Evolutionary conservation across 2,113 vertebrate genomes (phyloP).

Genomic region (Anser cygnoides): DNA sequence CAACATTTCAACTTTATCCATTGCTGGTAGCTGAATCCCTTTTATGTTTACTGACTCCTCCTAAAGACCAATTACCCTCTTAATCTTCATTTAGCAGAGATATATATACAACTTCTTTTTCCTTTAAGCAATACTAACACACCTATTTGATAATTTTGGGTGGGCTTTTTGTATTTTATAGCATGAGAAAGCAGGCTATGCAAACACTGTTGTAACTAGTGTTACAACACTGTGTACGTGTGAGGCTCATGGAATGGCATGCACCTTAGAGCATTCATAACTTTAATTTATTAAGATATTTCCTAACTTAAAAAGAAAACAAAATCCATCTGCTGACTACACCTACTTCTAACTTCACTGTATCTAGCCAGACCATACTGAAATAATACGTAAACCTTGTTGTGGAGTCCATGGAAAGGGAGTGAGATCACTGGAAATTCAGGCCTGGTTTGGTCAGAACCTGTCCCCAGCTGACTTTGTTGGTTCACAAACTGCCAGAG

Average conservation of each 20-base stretch:
- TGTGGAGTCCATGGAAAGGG: background rate
- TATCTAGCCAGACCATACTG: background rate
- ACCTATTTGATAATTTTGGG: background rate
- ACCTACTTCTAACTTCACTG: background rate
- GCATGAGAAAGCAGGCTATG: background rate
- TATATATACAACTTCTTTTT: background rate
- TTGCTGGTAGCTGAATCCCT: background rate
- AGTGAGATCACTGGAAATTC: background rate
- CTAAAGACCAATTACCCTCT: background rate
- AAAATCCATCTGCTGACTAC: background rate
- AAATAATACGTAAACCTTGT: background rate
- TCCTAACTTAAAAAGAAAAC: background rate
- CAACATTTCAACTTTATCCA: background rate
- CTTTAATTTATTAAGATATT: background rate
- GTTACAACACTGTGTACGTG: background rate
- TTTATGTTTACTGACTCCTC: background rate
- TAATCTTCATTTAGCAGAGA: background rate
- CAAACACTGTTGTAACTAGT: background rate
- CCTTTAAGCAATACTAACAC: background rate
- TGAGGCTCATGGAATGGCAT: background rate
- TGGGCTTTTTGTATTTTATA: background rate
- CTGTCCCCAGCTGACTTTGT: background rate
- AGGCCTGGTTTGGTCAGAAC: background rate
- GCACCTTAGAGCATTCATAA: background rate
- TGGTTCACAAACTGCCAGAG: background rate